Percentiles rank a stretch among this genome's conserved stretches.
These are phyloP conservation scores for Ophonus ardosiacus DNA, from an alignment of 2,888 invertebrate genomes.

Conservation along the genomic window DNA sequence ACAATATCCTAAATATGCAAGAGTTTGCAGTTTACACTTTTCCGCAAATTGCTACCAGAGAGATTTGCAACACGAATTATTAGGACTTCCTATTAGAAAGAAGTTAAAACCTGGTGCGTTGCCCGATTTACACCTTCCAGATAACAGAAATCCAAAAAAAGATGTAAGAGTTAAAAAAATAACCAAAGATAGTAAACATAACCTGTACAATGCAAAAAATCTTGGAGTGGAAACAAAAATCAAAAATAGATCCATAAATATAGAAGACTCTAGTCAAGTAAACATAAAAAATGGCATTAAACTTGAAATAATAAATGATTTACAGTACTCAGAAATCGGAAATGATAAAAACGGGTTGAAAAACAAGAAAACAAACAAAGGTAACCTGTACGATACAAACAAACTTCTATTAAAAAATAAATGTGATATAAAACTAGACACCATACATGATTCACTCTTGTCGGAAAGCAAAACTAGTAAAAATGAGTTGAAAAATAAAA, in stretches of 20 bases:
- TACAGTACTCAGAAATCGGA: no score
- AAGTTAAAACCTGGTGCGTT: constrained; percentile 76
- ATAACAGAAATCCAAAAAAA: neutral
- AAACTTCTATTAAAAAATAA: no score
- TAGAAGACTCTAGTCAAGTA: neutral
- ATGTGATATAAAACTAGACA: no score
- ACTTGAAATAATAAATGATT: no score
- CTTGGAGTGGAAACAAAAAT: neutral
- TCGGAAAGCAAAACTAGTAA: neutral
- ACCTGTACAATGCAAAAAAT: neutral
- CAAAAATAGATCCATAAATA: neutral
- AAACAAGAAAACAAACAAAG: no score
- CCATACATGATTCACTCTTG: no score
- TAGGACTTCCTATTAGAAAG: constrained; percentile 77
- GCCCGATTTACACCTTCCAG: constrained; percentile 71
- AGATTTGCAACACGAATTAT: constrained; percentile 78
- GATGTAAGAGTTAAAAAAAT: neutral
- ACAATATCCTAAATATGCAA: constrained; percentile 74
- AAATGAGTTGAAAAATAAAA: neutral
- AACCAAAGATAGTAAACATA: neutral
- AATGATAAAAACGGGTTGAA: no score
- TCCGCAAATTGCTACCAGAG: constrained; percentile 77
- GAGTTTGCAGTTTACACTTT: constrained; percentile 78
- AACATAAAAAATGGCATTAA: no score
- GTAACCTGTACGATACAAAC: no score